Base-by-base conservation (phyloP, 1,140 invertebrate genomes). In the Bombus balteatus region DNA sequence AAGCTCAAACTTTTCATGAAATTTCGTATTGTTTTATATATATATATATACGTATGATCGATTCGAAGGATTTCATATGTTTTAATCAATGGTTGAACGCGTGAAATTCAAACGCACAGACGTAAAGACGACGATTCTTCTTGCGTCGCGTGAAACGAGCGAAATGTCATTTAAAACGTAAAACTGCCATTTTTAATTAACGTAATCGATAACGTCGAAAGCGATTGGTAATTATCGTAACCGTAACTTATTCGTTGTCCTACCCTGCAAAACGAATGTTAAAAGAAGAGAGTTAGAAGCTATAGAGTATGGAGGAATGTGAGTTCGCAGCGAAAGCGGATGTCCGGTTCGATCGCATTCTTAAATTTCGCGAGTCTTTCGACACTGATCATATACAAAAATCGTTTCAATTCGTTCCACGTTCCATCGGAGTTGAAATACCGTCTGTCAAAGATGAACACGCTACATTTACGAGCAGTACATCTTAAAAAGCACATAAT, bases 171-270 rank as follows among this genome's bases (percentile, higher is more conserved):
- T 62, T 62, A 53, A 77, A 80, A 80, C 39, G 57, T 39, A 80
- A 41, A 76, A 86, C 80, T 89, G 80, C 84, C 76, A 89, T 81
- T 83, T 86, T 68, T 39, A 82, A 89, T 71, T 53, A 70, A 41
- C 41, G 57, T 28, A 68, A 25, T 77, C 80, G 85, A 65, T 77
- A 74, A 39, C 62, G 47, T 41, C 79, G 79, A 18, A 80, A 37
- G 9, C 37, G 57, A 85, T 73, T 39, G 78, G 62, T n/a, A 68
- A 73, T 81, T 68, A 37, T 43, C 57, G 68, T 78, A 73, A 41
- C 4, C 53, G 32, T 83, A 78, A 65, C 37, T 86, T 83, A 41
- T 77, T 73, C 68, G 81, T 87, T 87, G 57, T 78, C 68, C 74
- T 73, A 84, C n/a, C 53, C 43, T 75, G 57, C 57, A 34, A 66